Evolutionary conservation across 2,797 vertebrate genomes (phyloP), one percentile per base, ranked within the genome.

Genomic region (Sternarchorhynchus goeldii): DNA sequence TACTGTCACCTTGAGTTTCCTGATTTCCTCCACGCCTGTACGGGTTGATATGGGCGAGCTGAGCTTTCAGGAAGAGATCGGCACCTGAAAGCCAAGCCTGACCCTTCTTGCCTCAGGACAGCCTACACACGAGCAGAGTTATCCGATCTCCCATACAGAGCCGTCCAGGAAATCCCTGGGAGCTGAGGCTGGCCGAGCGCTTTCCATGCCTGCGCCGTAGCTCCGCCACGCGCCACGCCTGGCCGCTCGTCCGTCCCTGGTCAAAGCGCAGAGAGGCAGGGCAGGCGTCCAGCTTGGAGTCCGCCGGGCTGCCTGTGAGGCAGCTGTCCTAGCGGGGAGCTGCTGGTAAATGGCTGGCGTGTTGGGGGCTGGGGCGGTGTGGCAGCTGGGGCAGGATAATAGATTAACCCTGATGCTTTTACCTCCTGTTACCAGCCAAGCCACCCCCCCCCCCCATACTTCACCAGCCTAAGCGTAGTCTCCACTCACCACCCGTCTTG

Each of bases 301-400:
- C 20, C 58, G 4, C 29, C 1, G 34, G 31, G 41, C 59, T 80
- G 72, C 41, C 39, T 14, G 65, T 45, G 32, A 70, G 58, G 32
- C 77, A 64, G 70, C 10, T 31, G 41, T 57, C 79, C 64, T 81
- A 84, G 76, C 41, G 63, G 82, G 79, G 75, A 59, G 60, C 77
- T 80, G 78, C 80, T 64, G 68, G 76, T 81, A 85, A 83, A 85
- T 82, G 81, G 76, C 76, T 83, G 79, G 64, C 84, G 78, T 81
- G 5, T 60, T 62, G 78, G 84, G 75, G 45, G 81, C 60, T 76
- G 69, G 80, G 73, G 82, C 85, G 57, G 68, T 77, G 81, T 90
- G 91, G 90, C 91, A 93, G 92, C 91, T 94, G 91, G 88, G 88
- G 82, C 81, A 84, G 87, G 89, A 91, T 93, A 92, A 92, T 90